phyloP scores from a whole-genome alignment of 2,888 invertebrate genomes.

The Fissipunctia ypsillon region DNA sequence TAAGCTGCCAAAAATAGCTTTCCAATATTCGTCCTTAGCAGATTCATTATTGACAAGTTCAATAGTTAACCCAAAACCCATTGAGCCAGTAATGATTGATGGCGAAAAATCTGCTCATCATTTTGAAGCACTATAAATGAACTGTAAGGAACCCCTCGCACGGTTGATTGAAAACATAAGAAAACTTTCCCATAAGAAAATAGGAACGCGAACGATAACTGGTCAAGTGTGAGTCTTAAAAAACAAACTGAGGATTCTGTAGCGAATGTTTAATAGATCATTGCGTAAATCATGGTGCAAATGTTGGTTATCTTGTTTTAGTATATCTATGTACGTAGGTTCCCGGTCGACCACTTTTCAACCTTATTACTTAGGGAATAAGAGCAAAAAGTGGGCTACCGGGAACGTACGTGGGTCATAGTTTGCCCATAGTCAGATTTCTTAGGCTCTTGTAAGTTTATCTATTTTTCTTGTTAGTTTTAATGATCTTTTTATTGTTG shows the following conservation, averaged over 20 bases:
- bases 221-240: background rate
- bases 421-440: background rate
- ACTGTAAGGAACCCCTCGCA: slow-evolving; percentile 39
- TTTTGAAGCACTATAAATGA: slow-evolving; percentile 21
- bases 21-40: background rate
- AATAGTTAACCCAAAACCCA: slow-evolving; percentile 13
- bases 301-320: background rate
- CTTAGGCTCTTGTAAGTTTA: background rate
- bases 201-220: slow-evolving; percentile 13
- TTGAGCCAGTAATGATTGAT: slow-evolving; percentile 39
- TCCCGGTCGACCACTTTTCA: too few species aligned
- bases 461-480: too few species aligned
- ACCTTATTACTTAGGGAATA: too few species aligned
- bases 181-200: slow-evolving; percentile 54
- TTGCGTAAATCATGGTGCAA: background rate
- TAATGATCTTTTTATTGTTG: too few species aligned
- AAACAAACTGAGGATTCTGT: background rate
- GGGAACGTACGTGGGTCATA: too few species aligned
- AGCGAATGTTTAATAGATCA: background rate
- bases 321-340: too few species aligned
- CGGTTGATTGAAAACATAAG: slow-evolving; percentile 34
- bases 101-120: slow-evolving; percentile 16
- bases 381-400: too few species aligned
- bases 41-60: slow-evolving; percentile 2
- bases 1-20: background rate